Conservation (phyloP, 64 coral and sea anemone genomes). For the Stichodactyla mertensii region DNA sequence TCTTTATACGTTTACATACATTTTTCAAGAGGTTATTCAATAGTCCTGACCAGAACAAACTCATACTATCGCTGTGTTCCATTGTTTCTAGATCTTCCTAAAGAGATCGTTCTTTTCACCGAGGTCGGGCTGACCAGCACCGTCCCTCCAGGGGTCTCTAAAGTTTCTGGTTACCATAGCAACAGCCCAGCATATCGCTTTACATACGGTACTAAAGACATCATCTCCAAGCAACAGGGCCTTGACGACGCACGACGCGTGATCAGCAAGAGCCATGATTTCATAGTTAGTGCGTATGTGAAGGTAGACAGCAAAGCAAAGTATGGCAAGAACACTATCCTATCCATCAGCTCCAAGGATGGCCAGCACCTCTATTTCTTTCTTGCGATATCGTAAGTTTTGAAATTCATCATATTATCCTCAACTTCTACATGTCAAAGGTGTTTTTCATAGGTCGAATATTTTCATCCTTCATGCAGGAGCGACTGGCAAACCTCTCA, state of each 20-base stretch:
- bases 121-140: conserved; percentile 36
- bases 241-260: conserved; percentile 26
- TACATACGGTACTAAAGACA: not conserved
- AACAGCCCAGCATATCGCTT: conserved; percentile 37
- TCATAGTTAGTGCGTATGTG: conserved; percentile 45
- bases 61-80: not conserved
- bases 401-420: not conserved
- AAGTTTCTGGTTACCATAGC: conserved; percentile 22
- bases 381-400: conserved; percentile 51
- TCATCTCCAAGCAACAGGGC: conserved; percentile 45
- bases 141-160: conserved; percentile 9
- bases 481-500: conserved; percentile 12
- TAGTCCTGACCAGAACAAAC: no score
- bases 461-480: not conserved
- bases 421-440: no score
- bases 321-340: conserved; percentile 31
- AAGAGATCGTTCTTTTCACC: conserved; percentile 37
- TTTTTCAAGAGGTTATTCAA: no score
- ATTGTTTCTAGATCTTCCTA: conserved; percentile 23
- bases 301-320: conserved; percentile 10
- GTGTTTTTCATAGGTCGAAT: not conserved
- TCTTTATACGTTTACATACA: no score
- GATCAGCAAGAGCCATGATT: conserved; percentile 52
- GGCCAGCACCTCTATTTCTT: conserved; percentile 22
- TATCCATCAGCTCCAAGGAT: conserved; percentile 24